phyloP scores from a whole-genome alignment of 2,797 vertebrate genomes.

The Sebastes diaconus region DNA sequence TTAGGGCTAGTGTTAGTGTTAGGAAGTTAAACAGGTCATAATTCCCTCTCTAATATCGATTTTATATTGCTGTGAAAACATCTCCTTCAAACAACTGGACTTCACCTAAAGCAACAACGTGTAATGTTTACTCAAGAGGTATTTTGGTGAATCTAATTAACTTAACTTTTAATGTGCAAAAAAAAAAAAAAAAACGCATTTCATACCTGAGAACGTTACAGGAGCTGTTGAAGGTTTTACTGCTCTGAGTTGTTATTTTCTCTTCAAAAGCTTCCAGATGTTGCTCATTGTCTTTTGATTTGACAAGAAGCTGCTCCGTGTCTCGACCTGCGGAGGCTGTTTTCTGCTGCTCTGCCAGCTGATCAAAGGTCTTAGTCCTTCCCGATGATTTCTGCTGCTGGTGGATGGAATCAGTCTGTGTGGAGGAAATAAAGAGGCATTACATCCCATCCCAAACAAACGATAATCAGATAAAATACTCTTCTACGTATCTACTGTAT shows the following conservation, averaged over 20 bases:
- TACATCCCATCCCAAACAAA: not conserved
- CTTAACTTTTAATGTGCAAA: not conserved
- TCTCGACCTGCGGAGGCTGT: slow-evolving; percentile 69
- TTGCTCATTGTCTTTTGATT: slow-evolving; percentile 40
- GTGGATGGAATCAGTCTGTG: slow-evolving; percentile 86
- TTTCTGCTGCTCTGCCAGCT: slow-evolving; percentile 83
- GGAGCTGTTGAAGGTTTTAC: slow-evolving; percentile 65
- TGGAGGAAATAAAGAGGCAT: not conserved
- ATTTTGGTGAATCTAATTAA: not conserved
- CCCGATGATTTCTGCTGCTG: slow-evolving; percentile 85
- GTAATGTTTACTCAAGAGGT: not conserved
- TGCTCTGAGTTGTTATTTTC: slow-evolving; percentile 59
- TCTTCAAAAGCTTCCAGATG: slow-evolving; percentile 45
- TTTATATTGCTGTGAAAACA: too few species aligned
- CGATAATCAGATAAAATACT: not conserved
- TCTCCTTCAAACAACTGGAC: too few species aligned
- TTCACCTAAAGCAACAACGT: not conserved
- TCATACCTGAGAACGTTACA: slow-evolving; percentile 80
- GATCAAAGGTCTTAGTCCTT: slow-evolving; percentile 82
- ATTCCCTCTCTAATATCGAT: too few species aligned
- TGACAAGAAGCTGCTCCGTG: slow-evolving; percentile 67
- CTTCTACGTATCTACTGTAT: not conserved
- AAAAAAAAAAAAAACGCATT: not conserved
- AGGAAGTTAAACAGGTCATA: too few species aligned
- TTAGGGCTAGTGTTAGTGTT: too few species aligned